Percentiles rank a stretch among this genome's conserved stretches.
phyloP scores from a whole-genome alignment of 2,797 vertebrate species.

The Crenuchus spilurus region DNA sequence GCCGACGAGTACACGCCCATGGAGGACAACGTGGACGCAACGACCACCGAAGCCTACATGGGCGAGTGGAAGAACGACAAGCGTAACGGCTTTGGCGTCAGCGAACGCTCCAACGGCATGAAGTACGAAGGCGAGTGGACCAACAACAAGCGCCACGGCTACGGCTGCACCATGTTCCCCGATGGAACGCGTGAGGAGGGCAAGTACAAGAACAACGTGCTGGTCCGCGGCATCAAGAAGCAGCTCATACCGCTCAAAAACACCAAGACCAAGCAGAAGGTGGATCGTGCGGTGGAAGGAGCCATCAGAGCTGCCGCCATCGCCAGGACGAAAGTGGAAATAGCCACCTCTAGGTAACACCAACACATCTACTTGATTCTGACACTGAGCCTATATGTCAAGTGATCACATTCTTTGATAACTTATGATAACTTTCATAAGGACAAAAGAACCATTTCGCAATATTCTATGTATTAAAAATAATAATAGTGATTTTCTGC shows the following conservation, averaged over 20 bases:
- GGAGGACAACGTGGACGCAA: slow-evolving; percentile 94
- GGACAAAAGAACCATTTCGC: too few relatives aligned
- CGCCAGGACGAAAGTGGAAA: slow-evolving; percentile 95
- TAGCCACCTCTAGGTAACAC: slow-evolving; percentile 90
- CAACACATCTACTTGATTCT: not conserved
- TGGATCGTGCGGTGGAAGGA: slow-evolving; percentile 91
- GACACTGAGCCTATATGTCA: not conserved
- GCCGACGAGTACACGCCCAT: slow-evolving; percentile 82
- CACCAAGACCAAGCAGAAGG: slow-evolving; percentile 95
- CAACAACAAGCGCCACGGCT: slow-evolving; percentile 92
- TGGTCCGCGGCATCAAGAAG: slow-evolving; percentile 91
- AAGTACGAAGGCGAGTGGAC: slow-evolving; percentile 96
- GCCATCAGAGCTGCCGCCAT: slow-evolving; percentile 90
- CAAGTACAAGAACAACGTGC: slow-evolving; percentile 94
- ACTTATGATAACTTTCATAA: too few relatives aligned
- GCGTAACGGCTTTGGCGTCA: slow-evolving; percentile 90
- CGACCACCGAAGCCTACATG: slow-evolving; percentile 93
- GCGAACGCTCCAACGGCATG: slow-evolving; percentile 94
- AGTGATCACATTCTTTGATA: too few relatives aligned
- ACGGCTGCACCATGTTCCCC: slow-evolving; percentile 93
- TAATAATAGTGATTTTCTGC: too few relatives aligned
- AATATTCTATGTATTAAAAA: too few relatives aligned
- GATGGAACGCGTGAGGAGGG: slow-evolving; percentile 92
- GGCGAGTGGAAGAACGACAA: slow-evolving; percentile 98
- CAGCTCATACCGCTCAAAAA: slow-evolving; percentile 92